Conservation (phyloP, 2,113 vertebrate species). For the Petroica traversi region DNA sequence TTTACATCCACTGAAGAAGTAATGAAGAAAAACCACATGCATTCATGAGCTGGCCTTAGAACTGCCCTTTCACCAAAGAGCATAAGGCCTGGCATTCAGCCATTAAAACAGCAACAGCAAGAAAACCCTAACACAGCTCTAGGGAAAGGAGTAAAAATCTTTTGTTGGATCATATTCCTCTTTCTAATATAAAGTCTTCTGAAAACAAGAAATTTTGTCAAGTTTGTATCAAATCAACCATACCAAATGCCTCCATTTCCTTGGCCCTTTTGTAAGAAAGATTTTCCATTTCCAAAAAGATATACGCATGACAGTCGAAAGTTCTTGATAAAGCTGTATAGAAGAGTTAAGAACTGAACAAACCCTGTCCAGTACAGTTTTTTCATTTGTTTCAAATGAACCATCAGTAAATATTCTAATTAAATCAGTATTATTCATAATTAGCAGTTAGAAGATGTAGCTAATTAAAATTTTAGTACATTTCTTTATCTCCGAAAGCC, state of each 20-base stretch:
- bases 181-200: background rate
- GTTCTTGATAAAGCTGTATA: background rate
- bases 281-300: background rate
- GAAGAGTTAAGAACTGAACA: background rate
- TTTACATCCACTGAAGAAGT: background rate
- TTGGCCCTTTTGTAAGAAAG: background rate
- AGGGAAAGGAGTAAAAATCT: background rate
- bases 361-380: background rate
- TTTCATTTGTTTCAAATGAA: background rate
- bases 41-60: background rate
- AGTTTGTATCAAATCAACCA: background rate
- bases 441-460: conserved; percentile 22
- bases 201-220: background rate
- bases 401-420: background rate
- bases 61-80: background rate
- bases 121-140: background rate
- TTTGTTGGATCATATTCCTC: background rate
- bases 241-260: background rate
- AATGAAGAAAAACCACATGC: background rate
- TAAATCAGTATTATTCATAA: conserved; percentile 41
- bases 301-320: background rate
- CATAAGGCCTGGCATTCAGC: background rate
- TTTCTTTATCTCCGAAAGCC: conserved; percentile 42
- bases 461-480: conserved; percentile 62
- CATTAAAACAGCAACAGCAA: background rate